Percentiles rank a stretch among this genome's conserved stretches.
phyloP scores from a whole-genome alignment of 2,888 invertebrate species.

The Asteroscopus sphinx region DNA sequence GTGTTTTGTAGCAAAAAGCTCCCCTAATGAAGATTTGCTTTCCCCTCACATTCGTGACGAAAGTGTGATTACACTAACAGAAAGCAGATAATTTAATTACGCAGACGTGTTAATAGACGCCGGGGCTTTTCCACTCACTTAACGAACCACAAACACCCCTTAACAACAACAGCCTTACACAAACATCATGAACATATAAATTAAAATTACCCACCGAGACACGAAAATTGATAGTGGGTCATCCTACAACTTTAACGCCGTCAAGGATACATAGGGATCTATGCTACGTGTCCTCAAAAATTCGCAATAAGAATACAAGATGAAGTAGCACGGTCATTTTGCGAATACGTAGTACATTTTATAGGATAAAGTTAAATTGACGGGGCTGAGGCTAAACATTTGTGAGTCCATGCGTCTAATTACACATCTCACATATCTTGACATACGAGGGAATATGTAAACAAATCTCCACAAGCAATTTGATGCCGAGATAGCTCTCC shows the following conservation, averaged over 20 bases:
- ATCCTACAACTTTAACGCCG: conserved; percentile 32
- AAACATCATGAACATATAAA: conserved; percentile 39
- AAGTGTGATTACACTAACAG: conserved; percentile 55
- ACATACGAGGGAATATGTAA: conserved; percentile 33
- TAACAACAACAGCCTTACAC: conserved; percentile 28
- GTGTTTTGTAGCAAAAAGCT: conserved; percentile 60
- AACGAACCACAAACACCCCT: conserved; percentile 35
- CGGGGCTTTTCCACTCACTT: conserved; percentile 53
- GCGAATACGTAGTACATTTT: conserved; percentile 25
- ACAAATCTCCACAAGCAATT: conserved; percentile 53
- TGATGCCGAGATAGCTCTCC: conserved; percentile 36
- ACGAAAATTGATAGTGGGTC: conserved; percentile 38
- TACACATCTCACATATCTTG: conserved; percentile 44
- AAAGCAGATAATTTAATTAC: conserved; percentile 69
- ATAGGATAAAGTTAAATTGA: conserved; percentile 33
- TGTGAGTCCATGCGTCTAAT: conserved; percentile 41
- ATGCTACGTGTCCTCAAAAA: conserved; percentile 27
- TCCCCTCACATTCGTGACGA: conserved; percentile 55
- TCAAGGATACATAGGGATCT: conserved; percentile 10
- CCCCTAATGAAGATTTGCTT: conserved; percentile 66
- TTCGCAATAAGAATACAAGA: conserved; percentile 37
- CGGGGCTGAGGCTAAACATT: conserved; percentile 17
- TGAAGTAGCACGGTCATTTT: conserved; percentile 10
- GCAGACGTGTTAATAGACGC: conserved; percentile 52
- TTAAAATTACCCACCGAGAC: conserved; percentile 37